A percentile compares a stretch with the other conserved stretches of the same genome.
These are phyloP conservation scores for Machimus atricapillus DNA, from an alignment of 2,888 invertebrate genomes.

Conservation along the genomic window DNA sequence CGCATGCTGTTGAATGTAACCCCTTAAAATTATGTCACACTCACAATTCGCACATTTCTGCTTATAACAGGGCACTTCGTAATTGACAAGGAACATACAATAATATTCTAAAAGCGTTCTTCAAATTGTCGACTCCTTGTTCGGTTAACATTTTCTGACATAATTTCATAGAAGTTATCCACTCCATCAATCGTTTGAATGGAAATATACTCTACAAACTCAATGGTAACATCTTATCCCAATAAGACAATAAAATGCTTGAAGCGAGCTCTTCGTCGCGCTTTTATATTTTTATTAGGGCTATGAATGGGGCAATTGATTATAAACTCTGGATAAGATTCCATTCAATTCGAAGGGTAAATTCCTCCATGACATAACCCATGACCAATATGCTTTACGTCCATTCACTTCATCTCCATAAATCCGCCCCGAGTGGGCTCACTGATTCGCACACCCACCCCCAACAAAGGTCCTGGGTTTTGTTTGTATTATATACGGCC, in stretches of 20 bases:
- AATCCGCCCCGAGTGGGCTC: neutral
- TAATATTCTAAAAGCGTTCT: neutral
- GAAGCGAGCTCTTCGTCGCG: neutral
- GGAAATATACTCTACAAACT: neutral
- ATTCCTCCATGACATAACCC: neutral
- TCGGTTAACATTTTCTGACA: neutral
- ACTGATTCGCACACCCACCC: neutral
- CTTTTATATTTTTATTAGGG: constrained; percentile 15
- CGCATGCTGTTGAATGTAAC: too few relatives aligned
- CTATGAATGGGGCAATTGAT: constrained; percentile 23
- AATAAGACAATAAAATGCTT: constrained; percentile 8
- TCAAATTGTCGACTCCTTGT: neutral
- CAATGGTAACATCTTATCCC: neutral
- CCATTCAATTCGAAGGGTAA: constrained; percentile 12
- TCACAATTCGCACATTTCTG: too few relatives aligned
- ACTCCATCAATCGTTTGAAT: neutral
- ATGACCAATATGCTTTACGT: constrained; percentile 16
- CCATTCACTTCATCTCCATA: constrained; percentile 31
- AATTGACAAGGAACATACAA: too few relatives aligned
- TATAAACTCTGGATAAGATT: constrained; percentile 24
- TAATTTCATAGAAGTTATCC: neutral
- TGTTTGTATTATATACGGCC: constrained; percentile 1
- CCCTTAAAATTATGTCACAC: too few relatives aligned
- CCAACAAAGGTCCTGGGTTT: neutral
- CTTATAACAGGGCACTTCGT: too few relatives aligned